These are phyloP conservation scores for Caligus rogercresseyi DNA, from an alignment of 1,140 invertebrate species.

Conservation along the genomic window DNA sequence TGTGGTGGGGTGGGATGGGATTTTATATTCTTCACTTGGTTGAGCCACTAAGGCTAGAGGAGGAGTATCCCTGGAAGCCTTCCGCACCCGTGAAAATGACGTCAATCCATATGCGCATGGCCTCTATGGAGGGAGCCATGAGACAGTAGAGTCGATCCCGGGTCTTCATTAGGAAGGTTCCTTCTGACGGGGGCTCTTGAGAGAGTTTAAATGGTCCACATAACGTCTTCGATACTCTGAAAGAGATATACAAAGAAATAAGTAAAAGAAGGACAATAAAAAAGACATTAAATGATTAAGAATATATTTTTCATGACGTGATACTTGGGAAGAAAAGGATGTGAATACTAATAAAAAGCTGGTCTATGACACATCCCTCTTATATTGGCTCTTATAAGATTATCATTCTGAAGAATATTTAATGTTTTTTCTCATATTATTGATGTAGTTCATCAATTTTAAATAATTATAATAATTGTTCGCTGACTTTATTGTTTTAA, in stretches of 20 bases:
- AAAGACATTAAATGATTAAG: not conserved
- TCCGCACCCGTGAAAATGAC: conserved; percentile 76
- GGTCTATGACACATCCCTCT: too few species aligned
- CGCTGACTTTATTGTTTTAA: too few species aligned
- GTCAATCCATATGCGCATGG: conserved; percentile 93
- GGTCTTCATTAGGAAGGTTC: conserved; percentile 93
- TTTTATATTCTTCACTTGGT: too few species aligned
- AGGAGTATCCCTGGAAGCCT: conserved; percentile 47
- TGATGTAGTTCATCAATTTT: too few species aligned
- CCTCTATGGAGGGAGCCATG: conserved; percentile 78
- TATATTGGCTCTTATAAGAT: too few species aligned
- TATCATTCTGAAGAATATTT: too few species aligned
- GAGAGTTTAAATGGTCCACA: conserved; percentile 78
- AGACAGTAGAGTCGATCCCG: conserved; percentile 69
- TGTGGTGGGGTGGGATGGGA: too few species aligned
- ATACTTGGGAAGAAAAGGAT: too few species aligned
- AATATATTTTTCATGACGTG: conserved; percentile 1
- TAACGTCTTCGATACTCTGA: conserved; percentile 94
- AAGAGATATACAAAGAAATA: conserved; percentile 22
- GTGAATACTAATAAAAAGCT: too few species aligned
- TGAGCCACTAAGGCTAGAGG: too few species aligned
- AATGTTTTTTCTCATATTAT: too few species aligned
- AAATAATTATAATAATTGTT: too few species aligned
- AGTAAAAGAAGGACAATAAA: conserved; percentile 22
- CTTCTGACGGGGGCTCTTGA: conserved; percentile 69